Conservation (phyloP, 2,113 vertebrate genomes). For the Murina feae region DNA sequence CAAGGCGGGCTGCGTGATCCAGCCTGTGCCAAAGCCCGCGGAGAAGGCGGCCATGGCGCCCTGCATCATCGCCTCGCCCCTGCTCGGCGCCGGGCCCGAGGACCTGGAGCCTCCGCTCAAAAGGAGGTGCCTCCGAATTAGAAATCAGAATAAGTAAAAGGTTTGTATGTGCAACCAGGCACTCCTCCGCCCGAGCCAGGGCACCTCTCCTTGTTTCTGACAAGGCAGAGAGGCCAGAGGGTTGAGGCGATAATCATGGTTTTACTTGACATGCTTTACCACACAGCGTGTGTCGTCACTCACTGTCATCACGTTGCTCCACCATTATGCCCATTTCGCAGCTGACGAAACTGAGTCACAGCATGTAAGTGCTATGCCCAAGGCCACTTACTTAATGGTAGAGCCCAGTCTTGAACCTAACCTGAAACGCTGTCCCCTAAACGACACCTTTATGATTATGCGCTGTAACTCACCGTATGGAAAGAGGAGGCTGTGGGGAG, state of each 20-base stretch:
- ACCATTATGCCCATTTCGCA: not conserved
- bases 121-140: conserved; percentile 99
- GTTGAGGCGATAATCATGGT: not conserved
- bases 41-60: conserved; percentile 93
- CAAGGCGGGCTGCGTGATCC: conserved; percentile 96
- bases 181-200: not conserved
- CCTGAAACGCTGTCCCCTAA: not conserved
- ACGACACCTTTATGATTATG: not conserved
- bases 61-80: conserved; percentile 91
- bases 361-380: not conserved
- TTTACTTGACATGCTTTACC: not conserved
- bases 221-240: not conserved
- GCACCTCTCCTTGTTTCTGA: not conserved
- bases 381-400: not conserved
- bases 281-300: not conserved
- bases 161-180: conserved; percentile 82
- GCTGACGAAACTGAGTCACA: not conserved
- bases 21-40: conserved; percentile 97
- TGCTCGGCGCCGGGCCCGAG: conserved; percentile 90
- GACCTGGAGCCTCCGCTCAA: conserved; percentile 97
- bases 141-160: conserved; percentile 99
- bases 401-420: not conserved
- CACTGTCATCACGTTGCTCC: not conserved
- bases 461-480: not conserved
- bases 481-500: not conserved